These are phyloP conservation scores for Caerostris extrusa DNA, from an alignment of 1,140 invertebrate species.

Conservation along the genomic window DNA sequence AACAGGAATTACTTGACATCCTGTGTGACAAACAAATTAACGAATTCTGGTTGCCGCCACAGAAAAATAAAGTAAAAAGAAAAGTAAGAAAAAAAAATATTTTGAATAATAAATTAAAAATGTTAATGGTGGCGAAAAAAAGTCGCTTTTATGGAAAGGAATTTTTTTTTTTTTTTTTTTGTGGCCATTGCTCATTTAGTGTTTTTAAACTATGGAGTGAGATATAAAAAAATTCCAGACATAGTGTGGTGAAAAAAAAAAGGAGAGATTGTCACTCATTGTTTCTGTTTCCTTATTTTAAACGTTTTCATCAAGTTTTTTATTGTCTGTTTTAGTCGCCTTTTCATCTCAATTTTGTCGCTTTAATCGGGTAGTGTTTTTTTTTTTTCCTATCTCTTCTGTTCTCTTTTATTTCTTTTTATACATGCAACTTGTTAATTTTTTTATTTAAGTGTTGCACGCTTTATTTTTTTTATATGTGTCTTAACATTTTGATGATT, in stretches of 20 bases:
- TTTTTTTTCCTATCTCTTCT: constrained; percentile 54
- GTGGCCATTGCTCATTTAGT: constrained; percentile 61
- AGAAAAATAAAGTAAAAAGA: background rate
- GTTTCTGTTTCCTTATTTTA: constrained; percentile 75
- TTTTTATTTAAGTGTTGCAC: constrained; percentile 51
- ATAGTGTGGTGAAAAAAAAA: constrained; percentile 52
- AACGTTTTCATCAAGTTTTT: constrained; percentile 75
- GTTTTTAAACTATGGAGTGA: constrained; percentile 50
- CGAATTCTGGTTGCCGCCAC: background rate
- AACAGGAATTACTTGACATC: constrained; percentile 71
- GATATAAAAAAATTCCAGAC: constrained; percentile 42
- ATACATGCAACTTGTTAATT: constrained; percentile 30
- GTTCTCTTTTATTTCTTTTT: no score
- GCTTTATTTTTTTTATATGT: constrained; percentile 31
- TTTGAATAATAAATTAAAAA: constrained; percentile 72
- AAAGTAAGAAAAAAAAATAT: constrained; percentile 44
- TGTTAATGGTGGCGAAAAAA: constrained; percentile 39
- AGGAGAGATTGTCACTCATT: constrained; percentile 72
- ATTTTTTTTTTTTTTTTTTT: constrained; percentile 34
- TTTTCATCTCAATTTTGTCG: constrained; percentile 71
- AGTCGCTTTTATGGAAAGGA: background rate
- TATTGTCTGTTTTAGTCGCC: constrained; percentile 47
- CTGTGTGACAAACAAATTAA: constrained; percentile 76
- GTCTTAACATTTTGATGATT: constrained; percentile 71
- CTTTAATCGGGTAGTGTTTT: constrained; percentile 71